Evolutionary conservation across 2,888 invertebrate genomes (phyloP), one percentile per base, ranked within the genome.

Genomic region (Chromoteleia sp.): DNA sequence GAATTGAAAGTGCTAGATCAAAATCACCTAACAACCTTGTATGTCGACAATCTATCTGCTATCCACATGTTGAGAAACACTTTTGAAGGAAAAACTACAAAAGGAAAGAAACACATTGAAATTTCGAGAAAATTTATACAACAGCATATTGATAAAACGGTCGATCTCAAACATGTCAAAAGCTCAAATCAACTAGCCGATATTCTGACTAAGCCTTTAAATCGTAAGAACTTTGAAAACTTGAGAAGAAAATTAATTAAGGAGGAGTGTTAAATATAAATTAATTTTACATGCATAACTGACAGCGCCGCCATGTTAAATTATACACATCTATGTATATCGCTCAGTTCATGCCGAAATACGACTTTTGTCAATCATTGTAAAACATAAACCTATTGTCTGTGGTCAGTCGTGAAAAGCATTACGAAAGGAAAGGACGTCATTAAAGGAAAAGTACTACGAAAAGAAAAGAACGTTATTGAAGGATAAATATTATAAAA

Each of bases 31-130:
- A 87, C 86, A 10, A 65, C 33, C 14, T 43, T 87, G 17, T 82
- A 36, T 50, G 65, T 88, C 15, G 88, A 89, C 52, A 88, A 88
- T 63, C 61, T 83, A 63, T 84, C 88, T 5, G 88, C 88, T 2
- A 86, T 87, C 4, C 83, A 84, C 21, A 88, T 88, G 87, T 48
- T 63, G 3, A 82, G 87, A 70, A 88, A 87, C 45, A 58, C 79
- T 0, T 54, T 85, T 19, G 86, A 87, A 85, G 50, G 50, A 8
- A 48, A 50, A 36, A 17, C 84, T 0, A 86, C 85, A 0, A 75
- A 75, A 10, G 75, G 59, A 2, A 75, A 67, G 12, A 75, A 75
- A 21, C 75, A 75, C 15, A 75, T 67, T 6, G 52, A 67, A 4
- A 75, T 68, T 43, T 21, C 86, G 85, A 12, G 86, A 84, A 41